These are phyloP conservation scores for Apotomis turbidana DNA, from an alignment of 2,888 invertebrate genomes.

Conservation along the genomic window DNA sequence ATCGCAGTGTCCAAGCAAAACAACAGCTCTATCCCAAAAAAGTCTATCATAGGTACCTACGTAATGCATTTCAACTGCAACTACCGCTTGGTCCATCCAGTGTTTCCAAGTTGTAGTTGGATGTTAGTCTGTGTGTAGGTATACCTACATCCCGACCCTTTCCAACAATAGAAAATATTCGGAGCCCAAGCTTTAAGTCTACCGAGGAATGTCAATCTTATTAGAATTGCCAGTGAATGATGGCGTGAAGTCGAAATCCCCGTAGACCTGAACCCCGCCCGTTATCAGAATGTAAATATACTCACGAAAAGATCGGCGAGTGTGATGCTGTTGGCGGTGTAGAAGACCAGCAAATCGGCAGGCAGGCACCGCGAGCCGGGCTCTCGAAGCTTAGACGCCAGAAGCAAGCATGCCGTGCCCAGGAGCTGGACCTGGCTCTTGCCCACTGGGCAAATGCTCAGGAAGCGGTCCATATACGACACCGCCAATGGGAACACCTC, in stretches of 20 bases:
- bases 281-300: conserved; percentile 51
- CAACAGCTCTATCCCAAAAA: too few species aligned
- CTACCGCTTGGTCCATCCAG: too few species aligned
- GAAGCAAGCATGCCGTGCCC: conserved; percentile 95
- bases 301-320: conserved; percentile 94
- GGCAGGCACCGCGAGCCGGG: conserved; percentile 89
- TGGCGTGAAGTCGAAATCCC: too few species aligned
- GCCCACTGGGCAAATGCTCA: conserved; percentile 91
- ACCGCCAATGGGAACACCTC: conserved; percentile 97
- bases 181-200: too few species aligned
- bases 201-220: too few species aligned
- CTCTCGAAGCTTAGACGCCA: conserved; percentile 97
- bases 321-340: conserved; percentile 96
- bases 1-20: not conserved
- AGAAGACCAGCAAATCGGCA: conserved; percentile 93
- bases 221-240: too few species aligned
- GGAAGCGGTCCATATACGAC: conserved; percentile 96
- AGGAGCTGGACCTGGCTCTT: conserved; percentile 95
- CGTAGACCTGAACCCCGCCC: not conserved
- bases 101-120: too few species aligned
- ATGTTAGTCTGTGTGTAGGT: too few species aligned
- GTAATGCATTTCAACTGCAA: too few species aligned
- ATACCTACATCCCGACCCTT: too few species aligned
- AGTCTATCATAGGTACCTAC: too few species aligned
- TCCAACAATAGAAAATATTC: too few species aligned